phyloP scores from a whole-genome alignment of 2,888 invertebrate species.

The Sphecodes monilicornis region DNA sequence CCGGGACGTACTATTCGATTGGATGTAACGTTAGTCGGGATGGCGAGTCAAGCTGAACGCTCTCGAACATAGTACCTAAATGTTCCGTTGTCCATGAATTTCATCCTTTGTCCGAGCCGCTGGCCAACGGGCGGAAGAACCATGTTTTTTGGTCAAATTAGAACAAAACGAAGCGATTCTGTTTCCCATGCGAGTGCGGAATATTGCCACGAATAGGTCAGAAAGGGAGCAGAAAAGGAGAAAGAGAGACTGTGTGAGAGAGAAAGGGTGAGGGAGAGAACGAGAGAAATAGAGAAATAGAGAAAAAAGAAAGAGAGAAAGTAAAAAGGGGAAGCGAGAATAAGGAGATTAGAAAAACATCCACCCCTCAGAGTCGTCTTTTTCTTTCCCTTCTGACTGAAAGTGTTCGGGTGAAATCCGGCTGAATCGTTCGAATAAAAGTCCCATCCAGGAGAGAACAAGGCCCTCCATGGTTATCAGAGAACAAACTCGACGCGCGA shows the following conservation, averaged over 20 bases:
- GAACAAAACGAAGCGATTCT: constrained; percentile 15
- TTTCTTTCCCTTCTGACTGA: background rate
- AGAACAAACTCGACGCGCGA: background rate
- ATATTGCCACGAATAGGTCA: background rate
- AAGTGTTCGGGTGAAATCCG: background rate
- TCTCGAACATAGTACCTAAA: background rate
- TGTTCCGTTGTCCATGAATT: background rate
- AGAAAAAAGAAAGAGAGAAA: constrained; percentile 3
- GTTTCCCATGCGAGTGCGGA: background rate
- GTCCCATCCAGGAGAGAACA: background rate
- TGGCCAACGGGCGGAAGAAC: background rate
- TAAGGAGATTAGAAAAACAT: background rate
- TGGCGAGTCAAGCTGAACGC: constrained; percentile 43
- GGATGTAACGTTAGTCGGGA: constrained; percentile 44
- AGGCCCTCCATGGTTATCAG: background rate
- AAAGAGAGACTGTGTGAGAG: background rate
- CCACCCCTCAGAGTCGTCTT: background rate
- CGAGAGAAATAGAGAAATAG: too few species aligned
- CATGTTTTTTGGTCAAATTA: background rate
- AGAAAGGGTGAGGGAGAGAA: background rate
- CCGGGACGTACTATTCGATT: constrained; percentile 59
- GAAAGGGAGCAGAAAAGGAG: background rate
- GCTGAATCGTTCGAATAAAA: background rate
- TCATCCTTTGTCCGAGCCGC: background rate
- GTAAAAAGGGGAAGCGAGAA: background rate